These are phyloP conservation scores for Cotesia glomerata DNA, from an alignment of 1,140 invertebrate genomes.

Conservation along the genomic window DNA sequence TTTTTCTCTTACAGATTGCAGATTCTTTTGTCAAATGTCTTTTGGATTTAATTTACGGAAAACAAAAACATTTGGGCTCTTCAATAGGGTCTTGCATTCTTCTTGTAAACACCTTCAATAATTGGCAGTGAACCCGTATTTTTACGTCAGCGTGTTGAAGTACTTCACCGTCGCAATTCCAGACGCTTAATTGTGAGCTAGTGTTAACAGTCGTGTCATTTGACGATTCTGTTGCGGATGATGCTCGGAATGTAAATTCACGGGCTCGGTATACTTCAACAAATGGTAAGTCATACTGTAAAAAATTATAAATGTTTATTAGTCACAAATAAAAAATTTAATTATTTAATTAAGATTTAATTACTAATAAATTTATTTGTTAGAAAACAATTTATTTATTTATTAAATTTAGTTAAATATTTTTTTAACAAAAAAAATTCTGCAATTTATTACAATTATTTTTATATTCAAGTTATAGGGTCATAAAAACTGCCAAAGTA, in stretches of 20 bases:
- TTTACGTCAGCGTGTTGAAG: constrained; percentile 72
- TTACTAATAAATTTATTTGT: too few species aligned
- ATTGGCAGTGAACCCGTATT: constrained; percentile 70
- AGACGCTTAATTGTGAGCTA: constrained; percentile 67
- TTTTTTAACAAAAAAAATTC: too few species aligned
- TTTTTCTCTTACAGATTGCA: too few species aligned
- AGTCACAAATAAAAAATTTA: too few species aligned
- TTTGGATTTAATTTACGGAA: constrained; percentile 1
- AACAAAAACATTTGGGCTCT: constrained; percentile 27
- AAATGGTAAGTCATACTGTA: constrained; percentile 76
- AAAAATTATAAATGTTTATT: constrained; percentile 19
- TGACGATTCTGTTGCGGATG: constrained; percentile 43
- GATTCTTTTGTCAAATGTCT: too few species aligned
- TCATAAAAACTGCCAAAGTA: too few species aligned
- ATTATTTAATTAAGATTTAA: too few species aligned
- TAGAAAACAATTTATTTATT: too few species aligned
- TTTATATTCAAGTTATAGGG: too few species aligned
- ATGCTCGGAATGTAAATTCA: constrained; percentile 76
- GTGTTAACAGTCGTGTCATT: constrained; percentile 46
- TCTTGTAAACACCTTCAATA: constrained; percentile 66
- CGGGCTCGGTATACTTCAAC: constrained; percentile 78
- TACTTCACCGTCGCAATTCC: constrained; percentile 89
- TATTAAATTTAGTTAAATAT: too few species aligned
- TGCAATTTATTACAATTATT: too few species aligned
- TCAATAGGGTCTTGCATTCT: constrained; percentile 41